Conservation (phyloP, 1,140 invertebrate species). For the Dinothrombium tinctorium region DNA sequence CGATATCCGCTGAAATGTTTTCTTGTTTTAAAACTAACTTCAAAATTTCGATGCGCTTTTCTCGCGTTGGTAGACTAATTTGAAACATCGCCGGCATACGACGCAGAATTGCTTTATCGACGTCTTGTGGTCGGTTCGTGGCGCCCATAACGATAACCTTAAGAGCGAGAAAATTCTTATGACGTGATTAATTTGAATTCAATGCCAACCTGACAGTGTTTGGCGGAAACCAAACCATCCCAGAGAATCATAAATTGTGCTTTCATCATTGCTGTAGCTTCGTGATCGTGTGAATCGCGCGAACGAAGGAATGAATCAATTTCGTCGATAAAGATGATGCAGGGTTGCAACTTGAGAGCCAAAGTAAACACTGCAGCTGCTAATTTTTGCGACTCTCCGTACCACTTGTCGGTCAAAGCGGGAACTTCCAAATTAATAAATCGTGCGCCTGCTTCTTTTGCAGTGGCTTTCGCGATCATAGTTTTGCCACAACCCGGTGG, state of each 20-base stretch:
- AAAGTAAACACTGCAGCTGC: conserved; percentile 88
- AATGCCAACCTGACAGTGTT: conserved; percentile 12
- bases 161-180: conserved; percentile 24
- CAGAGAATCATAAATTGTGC: conserved; percentile 37
- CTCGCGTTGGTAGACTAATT: conserved; percentile 48
- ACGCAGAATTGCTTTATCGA: conserved; percentile 80
- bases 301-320: conserved; percentile 87
- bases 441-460: conserved; percentile 54
- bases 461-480: conserved; percentile 63
- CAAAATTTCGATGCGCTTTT: conserved; percentile 50
- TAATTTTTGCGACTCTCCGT: conserved; percentile 87
- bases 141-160: conserved; percentile 79
- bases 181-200: background rate
- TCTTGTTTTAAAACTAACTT: conserved; percentile 51
- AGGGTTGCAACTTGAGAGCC: conserved; percentile 74
- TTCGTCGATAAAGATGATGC: conserved; percentile 91
- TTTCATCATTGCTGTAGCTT: conserved; percentile 98
- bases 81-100: conserved; percentile 88
- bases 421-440: conserved; percentile 92
- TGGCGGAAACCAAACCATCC: conserved; percentile 35
- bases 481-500: conserved; percentile 85
- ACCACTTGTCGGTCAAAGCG: conserved; percentile 86
- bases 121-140: conserved; percentile 80
- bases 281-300: conserved; percentile 72
- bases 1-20: conserved; percentile 32